phyloP scores from a whole-genome alignment of 53 echinoderm and acorn worm species.

The Echinometra lucunter region DNA sequence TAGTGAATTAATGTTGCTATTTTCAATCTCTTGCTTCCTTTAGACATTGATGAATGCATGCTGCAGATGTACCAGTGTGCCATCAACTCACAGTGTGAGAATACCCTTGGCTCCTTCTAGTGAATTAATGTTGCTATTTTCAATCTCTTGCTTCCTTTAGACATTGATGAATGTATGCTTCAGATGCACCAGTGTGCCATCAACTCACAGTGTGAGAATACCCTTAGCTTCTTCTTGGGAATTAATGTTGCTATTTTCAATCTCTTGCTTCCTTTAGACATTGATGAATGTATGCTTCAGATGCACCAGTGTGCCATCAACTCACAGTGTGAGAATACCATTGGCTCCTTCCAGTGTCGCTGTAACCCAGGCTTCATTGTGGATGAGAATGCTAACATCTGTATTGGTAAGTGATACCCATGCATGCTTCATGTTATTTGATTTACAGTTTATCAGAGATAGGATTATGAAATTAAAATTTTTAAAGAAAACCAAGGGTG shows the following conservation, averaged over 20 bases:
- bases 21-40: slow-evolving; percentile 3
- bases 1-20: too few relatives aligned
- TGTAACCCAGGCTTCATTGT: slow-evolving; percentile 90
- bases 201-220: too few relatives aligned
- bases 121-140: too few relatives aligned
- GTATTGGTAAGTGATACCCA: slow-evolving; percentile 76
- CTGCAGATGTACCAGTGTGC: too few relatives aligned
- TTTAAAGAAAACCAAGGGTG: too few relatives aligned
- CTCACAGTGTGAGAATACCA: slow-evolving; percentile 88
- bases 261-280: slow-evolving; percentile 72
- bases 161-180: too few relatives aligned
- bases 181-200: too few relatives aligned
- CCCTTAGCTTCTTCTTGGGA: too few relatives aligned
- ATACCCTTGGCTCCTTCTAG: too few relatives aligned
- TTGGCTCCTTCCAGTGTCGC: slow-evolving; percentile 85
- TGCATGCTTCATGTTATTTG: not conserved
- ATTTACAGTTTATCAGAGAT: not conserved
- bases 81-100: too few relatives aligned
- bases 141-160: slow-evolving; percentile 65
- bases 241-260: not conserved
- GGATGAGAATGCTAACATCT: slow-evolving; percentile 73
- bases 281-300: slow-evolving; percentile 92
- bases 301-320: slow-evolving; percentile 98
- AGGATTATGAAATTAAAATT: not conserved
- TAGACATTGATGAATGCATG: slow-evolving; percentile 93